Evolutionary conservation across 2,888 invertebrate genomes (phyloP).

Genomic region (Sarcophaga caerulescens): DNA sequence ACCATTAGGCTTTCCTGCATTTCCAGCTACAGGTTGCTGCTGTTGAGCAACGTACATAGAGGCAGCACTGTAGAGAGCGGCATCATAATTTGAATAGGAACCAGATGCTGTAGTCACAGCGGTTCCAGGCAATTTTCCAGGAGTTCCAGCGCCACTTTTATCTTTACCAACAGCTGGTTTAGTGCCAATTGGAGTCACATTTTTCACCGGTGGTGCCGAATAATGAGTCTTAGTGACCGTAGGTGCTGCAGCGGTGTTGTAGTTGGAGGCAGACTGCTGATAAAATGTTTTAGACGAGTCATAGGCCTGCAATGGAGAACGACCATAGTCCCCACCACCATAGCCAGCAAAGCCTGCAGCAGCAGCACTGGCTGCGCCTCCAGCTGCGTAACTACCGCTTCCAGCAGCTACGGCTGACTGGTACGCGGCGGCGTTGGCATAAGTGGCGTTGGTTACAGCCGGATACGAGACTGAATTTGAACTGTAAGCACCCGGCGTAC

Average conservation of each 20-base stretch:
- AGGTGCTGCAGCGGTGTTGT: constrained; percentile 80
- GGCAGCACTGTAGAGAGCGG: constrained; percentile 97
- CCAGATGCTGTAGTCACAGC: constrained; percentile 85
- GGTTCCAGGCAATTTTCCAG: constrained; percentile 72
- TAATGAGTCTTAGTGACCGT: constrained; percentile 81
- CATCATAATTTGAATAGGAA: constrained; percentile 93
- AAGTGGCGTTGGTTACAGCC: constrained; percentile 84
- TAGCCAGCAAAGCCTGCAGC: constrained; percentile 86
- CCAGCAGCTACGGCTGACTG: constrained; percentile 84
- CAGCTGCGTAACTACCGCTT: constrained; percentile 83
- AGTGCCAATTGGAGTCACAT: constrained; percentile 83
- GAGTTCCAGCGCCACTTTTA: constrained; percentile 74
- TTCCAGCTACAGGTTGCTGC: constrained; percentile 80
- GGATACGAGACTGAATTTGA: constrained; percentile 77
- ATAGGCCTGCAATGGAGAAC: constrained; percentile 85
- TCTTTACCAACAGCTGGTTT: constrained; percentile 80
- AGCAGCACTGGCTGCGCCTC: constrained; percentile 85
- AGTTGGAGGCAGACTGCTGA: constrained; percentile 85
- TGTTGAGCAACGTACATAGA: constrained; percentile 96
- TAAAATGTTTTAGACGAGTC: constrained; percentile 93
- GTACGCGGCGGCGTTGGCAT: constrained; percentile 93
- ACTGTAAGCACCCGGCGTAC: constrained; percentile 91
- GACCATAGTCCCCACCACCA: constrained; percentile 82
- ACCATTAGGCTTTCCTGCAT: constrained; percentile 70
- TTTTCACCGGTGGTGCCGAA: constrained; percentile 85